Conservation (phyloP, 2,797 vertebrate species). For the Thunnus albacares region DNA sequence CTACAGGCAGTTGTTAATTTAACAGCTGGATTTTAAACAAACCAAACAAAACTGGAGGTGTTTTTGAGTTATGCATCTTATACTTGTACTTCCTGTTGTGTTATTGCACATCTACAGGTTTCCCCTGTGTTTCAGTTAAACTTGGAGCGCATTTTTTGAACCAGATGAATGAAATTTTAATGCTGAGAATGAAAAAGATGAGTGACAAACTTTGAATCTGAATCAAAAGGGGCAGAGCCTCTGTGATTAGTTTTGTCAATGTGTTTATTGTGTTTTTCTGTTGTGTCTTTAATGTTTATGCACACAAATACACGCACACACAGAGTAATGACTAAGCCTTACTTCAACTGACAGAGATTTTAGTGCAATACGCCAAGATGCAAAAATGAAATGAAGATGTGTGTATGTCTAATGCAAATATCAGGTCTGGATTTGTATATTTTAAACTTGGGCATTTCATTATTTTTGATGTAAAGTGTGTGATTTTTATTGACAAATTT, state of each 20-base stretch:
- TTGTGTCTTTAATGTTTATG: slow-evolving; percentile 17
- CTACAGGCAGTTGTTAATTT: background rate
- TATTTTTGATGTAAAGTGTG: background rate
- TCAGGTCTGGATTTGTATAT: background rate
- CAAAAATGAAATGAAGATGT: background rate
- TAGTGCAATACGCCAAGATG: slow-evolving; percentile 17
- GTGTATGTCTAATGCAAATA: background rate
- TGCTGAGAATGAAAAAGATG: background rate
- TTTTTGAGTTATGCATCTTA: background rate
- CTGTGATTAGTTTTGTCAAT: background rate
- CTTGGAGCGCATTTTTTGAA: no score
- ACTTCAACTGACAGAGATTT: slow-evolving; percentile 33
- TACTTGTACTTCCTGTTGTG: background rate
- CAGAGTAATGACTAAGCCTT: slow-evolving; percentile 25
- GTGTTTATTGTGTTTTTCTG: background rate
- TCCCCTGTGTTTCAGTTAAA: background rate
- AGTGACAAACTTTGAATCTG: background rate
- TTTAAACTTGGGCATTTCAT: background rate
- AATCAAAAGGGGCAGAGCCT: background rate
- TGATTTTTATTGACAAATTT: background rate
- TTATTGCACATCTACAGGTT: background rate
- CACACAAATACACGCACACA: slow-evolving; percentile 5
- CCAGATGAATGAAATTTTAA: background rate
- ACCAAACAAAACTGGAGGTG: background rate
- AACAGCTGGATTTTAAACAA: background rate